Percentiles rank a stretch among this genome's conserved stretches.
Conservation (phyloP, 2,797 vertebrate genomes). For the Meda fulgida region DNA sequence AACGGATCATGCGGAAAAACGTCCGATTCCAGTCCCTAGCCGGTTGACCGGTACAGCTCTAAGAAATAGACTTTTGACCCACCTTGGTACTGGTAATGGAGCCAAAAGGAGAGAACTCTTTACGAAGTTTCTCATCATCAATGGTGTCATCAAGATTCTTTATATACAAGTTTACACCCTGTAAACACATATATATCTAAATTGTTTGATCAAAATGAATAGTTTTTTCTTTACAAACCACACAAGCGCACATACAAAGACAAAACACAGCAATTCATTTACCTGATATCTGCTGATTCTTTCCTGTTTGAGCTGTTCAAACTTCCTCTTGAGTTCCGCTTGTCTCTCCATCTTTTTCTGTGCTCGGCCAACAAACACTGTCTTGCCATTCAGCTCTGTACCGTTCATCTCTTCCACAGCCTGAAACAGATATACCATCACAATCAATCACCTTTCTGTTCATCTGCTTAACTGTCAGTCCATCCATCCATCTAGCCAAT, state of each 20-base stretch:
- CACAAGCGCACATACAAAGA: background rate
- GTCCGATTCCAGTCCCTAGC: too few species aligned
- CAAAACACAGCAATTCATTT: background rate
- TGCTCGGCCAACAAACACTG: slow-evolving; percentile 95
- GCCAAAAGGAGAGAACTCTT: slow-evolving; percentile 97
- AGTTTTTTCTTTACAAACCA: background rate
- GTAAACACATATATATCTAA: slow-evolving; percentile 51
- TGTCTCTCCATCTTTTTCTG: slow-evolving; percentile 99
- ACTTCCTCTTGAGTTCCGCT: slow-evolving; percentile 93
- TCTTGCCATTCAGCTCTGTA: slow-evolving; percentile 91
- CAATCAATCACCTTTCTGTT: slow-evolving; percentile 2
- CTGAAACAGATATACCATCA: slow-evolving; percentile 69
- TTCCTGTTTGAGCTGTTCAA: slow-evolving; percentile 97
- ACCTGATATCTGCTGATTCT: slow-evolving; percentile 98
- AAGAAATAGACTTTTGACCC: slow-evolving; percentile 47
- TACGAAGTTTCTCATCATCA: slow-evolving; percentile 96
- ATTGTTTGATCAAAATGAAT: background rate
- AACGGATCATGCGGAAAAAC: too few species aligned
- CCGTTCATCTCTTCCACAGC: slow-evolving; percentile 99
- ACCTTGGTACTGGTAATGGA: slow-evolving; percentile 98
- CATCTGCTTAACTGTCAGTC: background rate
- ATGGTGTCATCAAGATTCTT: slow-evolving; percentile 99
- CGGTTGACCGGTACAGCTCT: background rate
- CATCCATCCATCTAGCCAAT: background rate
- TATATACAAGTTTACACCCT: slow-evolving; percentile 99